A percentile compares a stretch with the other conserved stretches of the same genome.
These are phyloP conservation scores for Drosophila pegasa DNA, from an alignment of 2,888 invertebrate genomes.

Conservation along the genomic window DNA sequence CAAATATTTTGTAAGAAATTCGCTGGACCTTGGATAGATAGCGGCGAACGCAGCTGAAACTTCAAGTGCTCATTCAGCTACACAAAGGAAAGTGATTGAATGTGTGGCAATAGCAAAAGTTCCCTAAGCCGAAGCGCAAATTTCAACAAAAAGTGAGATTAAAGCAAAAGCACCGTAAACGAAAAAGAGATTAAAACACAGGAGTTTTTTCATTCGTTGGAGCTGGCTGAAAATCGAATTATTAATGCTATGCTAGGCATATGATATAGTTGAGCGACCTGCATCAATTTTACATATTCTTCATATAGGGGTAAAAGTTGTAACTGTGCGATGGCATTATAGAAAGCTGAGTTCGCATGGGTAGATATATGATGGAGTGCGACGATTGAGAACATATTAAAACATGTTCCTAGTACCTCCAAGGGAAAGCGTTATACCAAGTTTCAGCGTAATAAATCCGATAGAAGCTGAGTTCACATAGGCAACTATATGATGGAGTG, in stretches of 20 bases:
- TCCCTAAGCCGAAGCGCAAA: slow-evolving; percentile 26
- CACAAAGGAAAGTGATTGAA: slow-evolving; percentile 46
- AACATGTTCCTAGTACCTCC: no score
- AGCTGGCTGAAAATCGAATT: neutral
- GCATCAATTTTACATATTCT: neutral
- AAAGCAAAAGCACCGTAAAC: neutral
- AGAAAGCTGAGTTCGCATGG: neutral
- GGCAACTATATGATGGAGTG: neutral
- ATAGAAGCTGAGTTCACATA: no score
- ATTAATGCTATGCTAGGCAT: neutral
- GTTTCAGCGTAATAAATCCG: no score
- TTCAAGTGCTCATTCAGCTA: neutral
- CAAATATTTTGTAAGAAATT: slow-evolving; percentile 19
- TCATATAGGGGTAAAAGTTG: neutral
- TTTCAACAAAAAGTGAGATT: slow-evolving; percentile 14
- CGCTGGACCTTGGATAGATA: neutral
- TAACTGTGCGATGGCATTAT: neutral
- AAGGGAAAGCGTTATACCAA: no score
- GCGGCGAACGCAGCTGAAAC: neutral
- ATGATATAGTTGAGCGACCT: neutral
- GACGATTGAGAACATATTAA: neutral
- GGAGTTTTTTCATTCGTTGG: neutral
- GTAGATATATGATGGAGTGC: neutral
- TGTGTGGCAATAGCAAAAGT: slow-evolving; percentile 30
- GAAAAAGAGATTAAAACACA: slow-evolving; percentile 11